These are phyloP conservation scores for Trematomus bernacchii DNA, from an alignment of 2,797 vertebrate genomes.

Conservation along the genomic window DNA sequence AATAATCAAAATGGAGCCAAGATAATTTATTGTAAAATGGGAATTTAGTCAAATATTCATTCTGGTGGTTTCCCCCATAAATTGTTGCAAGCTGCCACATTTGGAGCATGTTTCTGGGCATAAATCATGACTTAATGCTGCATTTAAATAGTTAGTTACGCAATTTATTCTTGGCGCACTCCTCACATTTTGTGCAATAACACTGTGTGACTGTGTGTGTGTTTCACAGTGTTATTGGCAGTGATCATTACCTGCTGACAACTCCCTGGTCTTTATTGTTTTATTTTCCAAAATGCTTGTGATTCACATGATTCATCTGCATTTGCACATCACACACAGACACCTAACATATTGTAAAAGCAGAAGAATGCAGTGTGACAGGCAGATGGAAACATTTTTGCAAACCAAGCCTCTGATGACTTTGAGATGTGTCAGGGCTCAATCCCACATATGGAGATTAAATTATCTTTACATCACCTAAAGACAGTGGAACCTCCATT, in stretches of 20 bases:
- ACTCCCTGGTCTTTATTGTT: slow-evolving; percentile 69
- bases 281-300: slow-evolving; percentile 59
- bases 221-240: slow-evolving; percentile 73
- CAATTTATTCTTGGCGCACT: slow-evolving; percentile 84
- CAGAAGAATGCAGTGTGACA: not conserved
- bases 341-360: slow-evolving; percentile 4
- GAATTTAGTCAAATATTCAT: slow-evolving; percentile 81
- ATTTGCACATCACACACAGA: slow-evolving; percentile 23
- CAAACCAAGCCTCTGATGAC: slow-evolving; percentile 19
- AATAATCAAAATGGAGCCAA: slow-evolving; percentile 66
- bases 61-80: slow-evolving; percentile 80
- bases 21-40: slow-evolving; percentile 76
- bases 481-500: slow-evolving; percentile 29
- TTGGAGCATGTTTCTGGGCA: slow-evolving; percentile 79
- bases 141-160: slow-evolving; percentile 85
- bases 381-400: slow-evolving; percentile 30
- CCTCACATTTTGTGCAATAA: slow-evolving; percentile 58
- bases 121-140: slow-evolving; percentile 83
- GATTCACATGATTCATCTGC: slow-evolving; percentile 35
- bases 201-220: slow-evolving; percentile 56
- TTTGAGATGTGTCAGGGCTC: slow-evolving; percentile 34
- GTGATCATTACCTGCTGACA: slow-evolving; percentile 78
- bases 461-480: slow-evolving; percentile 38
- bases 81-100: slow-evolving; percentile 83
- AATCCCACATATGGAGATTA: slow-evolving; percentile 22